Evolutionary conservation across 2,113 vertebrate species (phyloP).

Genomic region (Uropsilus gracilis): DNA sequence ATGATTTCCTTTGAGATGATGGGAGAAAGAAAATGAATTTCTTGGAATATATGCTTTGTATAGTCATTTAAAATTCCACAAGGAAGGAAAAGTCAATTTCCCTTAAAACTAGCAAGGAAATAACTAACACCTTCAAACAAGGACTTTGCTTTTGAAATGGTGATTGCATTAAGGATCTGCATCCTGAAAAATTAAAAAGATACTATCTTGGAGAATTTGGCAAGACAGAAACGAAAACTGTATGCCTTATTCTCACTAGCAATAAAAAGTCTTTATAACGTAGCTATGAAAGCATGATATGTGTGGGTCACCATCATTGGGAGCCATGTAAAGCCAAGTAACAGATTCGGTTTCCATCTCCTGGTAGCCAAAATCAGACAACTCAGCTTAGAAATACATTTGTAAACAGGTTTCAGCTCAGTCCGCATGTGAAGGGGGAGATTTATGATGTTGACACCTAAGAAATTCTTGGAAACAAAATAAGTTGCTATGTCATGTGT

Average conservation of each 20-base stretch:
- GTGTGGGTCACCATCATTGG: too few relatives aligned
- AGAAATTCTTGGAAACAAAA: neutral
- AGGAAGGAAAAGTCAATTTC: neutral
- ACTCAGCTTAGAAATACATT: neutral
- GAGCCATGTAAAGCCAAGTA: neutral
- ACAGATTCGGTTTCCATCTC: neutral
- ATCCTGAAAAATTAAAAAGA: conserved; percentile 20
- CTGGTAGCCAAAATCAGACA: neutral
- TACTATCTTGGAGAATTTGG: neutral
- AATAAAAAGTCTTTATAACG: neutral
- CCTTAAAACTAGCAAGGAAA: neutral
- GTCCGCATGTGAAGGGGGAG: neutral
- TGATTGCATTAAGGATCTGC: conserved; percentile 11
- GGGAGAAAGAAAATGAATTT: neutral
- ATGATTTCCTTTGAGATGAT: neutral
- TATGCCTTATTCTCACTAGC: neutral
- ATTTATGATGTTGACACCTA: neutral
- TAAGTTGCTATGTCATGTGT: neutral
- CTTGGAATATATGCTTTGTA: neutral
- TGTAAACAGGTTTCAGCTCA: neutral
- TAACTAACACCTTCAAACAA: conserved; percentile 43
- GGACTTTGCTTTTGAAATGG: conserved; percentile 25
- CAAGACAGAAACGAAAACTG: neutral
- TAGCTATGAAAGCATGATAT: neutral
- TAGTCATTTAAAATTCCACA: conserved; percentile 27